phyloP scores from a whole-genome alignment of 2,797 vertebrate genomes.

The Eremophila alpestris region DNA sequence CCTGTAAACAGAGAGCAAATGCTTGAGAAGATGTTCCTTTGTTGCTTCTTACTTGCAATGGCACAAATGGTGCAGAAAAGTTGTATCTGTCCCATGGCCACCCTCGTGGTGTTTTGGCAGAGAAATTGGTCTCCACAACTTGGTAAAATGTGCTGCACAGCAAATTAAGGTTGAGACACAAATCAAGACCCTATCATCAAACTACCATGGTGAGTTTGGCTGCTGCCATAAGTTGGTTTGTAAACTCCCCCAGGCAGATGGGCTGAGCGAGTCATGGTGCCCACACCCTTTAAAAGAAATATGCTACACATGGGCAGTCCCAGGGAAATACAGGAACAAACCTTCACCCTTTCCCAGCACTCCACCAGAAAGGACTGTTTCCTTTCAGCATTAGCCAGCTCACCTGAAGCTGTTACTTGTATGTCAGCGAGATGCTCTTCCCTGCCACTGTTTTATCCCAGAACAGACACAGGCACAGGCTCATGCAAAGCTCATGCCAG shows the following conservation, averaged over 20 bases:
- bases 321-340: not conserved
- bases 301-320: not conserved
- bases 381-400: not conserved
- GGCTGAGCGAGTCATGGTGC: accelerated
- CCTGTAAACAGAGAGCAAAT: not conserved
- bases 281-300: not conserved
- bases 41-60: not conserved
- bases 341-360: not conserved
- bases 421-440: not conserved
- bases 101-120: not conserved
- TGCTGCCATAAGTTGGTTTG: not conserved
- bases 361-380: not conserved
- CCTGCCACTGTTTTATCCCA: not conserved
- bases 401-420: not conserved
- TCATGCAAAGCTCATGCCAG: not conserved
- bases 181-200: not conserved
- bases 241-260: not conserved
- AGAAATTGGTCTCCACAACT: not conserved
- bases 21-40: not conserved
- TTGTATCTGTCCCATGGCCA: not conserved
- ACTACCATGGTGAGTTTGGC: not conserved
- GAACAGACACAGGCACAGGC: not conserved
- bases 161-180: not conserved
- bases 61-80: not conserved
- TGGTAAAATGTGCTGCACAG: not conserved